These are phyloP conservation scores for Caenorhabditis becei DNA, from an alignment of 2,888 invertebrate species.

Conservation along the genomic window DNA sequence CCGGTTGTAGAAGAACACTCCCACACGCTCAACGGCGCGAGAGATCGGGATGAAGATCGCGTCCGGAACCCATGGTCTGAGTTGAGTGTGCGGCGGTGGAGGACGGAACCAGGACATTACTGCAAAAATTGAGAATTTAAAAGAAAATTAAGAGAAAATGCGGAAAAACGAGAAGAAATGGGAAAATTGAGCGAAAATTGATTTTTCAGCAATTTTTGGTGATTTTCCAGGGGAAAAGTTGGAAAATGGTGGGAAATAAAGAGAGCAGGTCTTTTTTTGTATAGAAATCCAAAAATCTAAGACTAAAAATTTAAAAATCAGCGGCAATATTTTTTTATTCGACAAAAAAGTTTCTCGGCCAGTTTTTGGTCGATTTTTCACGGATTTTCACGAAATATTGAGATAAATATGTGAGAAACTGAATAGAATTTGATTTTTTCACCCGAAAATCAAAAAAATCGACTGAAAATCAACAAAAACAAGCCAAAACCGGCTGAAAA, in stretches of 20 bases:
- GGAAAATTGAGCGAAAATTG: background rate
- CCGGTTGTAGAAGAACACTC: conserved; percentile 81
- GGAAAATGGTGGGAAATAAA: too few relatives aligned
- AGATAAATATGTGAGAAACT: background rate
- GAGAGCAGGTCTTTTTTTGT: too few relatives aligned
- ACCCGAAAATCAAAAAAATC: background rate
- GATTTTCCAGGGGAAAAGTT: background rate
- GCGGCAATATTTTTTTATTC: too few relatives aligned
- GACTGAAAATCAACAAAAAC: conserved; percentile 20
- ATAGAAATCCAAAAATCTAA: too few relatives aligned
- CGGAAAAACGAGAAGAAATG: background rate
- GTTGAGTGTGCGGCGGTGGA: conserved; percentile 79
- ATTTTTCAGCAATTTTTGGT: background rate
- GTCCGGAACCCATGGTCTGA: conserved; percentile 80
- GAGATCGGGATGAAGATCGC: conserved; percentile 80
- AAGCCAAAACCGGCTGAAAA: conserved; percentile 19
- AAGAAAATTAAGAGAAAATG: background rate
- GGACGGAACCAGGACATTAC: conserved; percentile 77
- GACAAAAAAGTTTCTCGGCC: conserved; percentile 4
- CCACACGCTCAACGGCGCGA: conserved; percentile 79
- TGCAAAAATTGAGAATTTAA: conserved; percentile 4
- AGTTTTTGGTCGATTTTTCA: background rate
- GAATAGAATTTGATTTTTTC: background rate
- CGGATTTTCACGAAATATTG: background rate
- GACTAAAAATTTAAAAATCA: too few relatives aligned